Base-by-base conservation (phyloP, 2,797 vertebrate species). In the Galago senegalensis region DNA sequence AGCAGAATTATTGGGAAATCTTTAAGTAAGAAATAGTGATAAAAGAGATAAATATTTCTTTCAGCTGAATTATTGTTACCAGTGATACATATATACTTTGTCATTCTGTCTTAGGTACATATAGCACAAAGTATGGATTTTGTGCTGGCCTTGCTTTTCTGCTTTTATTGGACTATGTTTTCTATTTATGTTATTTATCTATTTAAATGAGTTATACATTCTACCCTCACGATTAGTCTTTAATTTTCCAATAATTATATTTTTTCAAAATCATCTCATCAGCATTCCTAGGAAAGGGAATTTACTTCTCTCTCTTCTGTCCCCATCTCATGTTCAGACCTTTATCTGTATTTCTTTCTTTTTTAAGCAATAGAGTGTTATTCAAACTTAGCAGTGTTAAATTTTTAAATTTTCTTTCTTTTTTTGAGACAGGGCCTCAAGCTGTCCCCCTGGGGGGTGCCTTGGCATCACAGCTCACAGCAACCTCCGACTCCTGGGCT, bases 231-330 rank as follows among this genome's bases (percentile, higher is more conserved):
- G 53, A 87, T 72, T 65, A 72, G 17, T 60, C 25, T 83, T 87
- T 40, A 76, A 79, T 21, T 93, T 95, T 83, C 61, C 87, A 89
- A 63, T 5, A 91, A 31, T 81, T 76, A 21, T 21, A 83, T 75
- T 79, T 90, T 86, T 29, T 37, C 46, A 67, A 88, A 84, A 79
- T n/a, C 13, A 80, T 72, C 34, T 87, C 37, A 43, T 95, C 49
- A 69, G 40, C 5, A 75, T 82, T 82, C 43, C 20, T 17, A 3
- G n/a, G n/a, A 11, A 69, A 13, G 14, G 21, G 5, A 65, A 27
- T 40, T 91, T 49, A 76, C 14, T 87, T 72, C 79, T 63, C n/a
- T 77, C 56, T 72, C 49, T 63, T 85, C 65, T 86, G 25, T 53
- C 13, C 31, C n/a, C 40, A 81, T 21, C 8, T 92, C 29, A 67